Evolutionary conservation across 2,797 vertebrate species (phyloP), one percentile per base, ranked within the genome.

Genomic region (Acanthiza pusilla): DNA sequence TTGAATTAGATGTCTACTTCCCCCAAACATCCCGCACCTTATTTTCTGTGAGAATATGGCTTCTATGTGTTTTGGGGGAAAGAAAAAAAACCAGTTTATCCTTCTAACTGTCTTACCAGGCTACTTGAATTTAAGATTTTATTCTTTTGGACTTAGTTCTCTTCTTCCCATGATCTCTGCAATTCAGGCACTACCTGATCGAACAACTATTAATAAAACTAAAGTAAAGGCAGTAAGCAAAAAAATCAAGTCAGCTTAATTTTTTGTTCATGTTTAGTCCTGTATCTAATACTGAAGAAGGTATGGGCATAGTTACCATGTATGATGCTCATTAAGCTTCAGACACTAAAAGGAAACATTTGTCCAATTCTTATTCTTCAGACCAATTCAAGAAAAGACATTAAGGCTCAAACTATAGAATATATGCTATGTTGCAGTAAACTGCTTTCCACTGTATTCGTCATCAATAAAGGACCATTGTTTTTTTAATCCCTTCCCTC

Each of bases 401-500:
- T 13, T 13, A 11, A 34, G 63, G 40, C 29, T 68, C 54, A 32
- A 77, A 53, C 27, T 26, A 29, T 22, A 53, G 2, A 1, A 48
- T 26, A 51, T 2, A 62, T 5, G n/a, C 63, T 53, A 43, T 45
- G 38, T 9, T 65, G 75, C 82, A 92, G 91, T 21, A 78, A 94
- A 87, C 60, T 66, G 2, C 34, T 79, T 75, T 80, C 11, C 62
- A 75, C 62, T 42, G n/a, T 72, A 89, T 11, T 48, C 27, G 10
- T 47, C 53, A 77, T 16, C 62, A 61, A 94, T 77, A 92, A 90
- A 92, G 53, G 70, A 36, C 48, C 66, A 88, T 84, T 92, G 92
- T 95, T 91, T 55, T 74, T 66, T 70, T 88, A 95, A 94, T 91
- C 92, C 85, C 38, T 67, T 84, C 63, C 75, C 81, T 78, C 36